A percentile compares a stretch with the other conserved stretches of the same genome.
These are phyloP conservation scores for Fulmarus glacialis DNA, from an alignment of 2,113 vertebrate genomes.

Conservation along the genomic window DNA sequence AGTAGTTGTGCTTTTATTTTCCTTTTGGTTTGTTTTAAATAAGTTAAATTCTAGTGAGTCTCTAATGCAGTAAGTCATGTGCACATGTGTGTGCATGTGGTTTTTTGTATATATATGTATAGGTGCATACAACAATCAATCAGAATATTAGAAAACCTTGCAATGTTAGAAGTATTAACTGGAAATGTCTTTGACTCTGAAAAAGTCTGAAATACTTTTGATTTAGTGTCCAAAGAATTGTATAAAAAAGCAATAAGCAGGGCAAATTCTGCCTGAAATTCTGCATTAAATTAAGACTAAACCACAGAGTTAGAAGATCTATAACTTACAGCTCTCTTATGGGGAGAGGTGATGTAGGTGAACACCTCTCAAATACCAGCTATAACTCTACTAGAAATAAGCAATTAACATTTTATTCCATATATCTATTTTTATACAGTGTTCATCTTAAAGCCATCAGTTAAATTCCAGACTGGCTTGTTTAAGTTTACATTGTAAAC, in stretches of 20 bases:
- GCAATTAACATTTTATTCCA: not conserved
- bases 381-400: not conserved
- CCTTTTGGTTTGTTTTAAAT: not conserved
- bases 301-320: not conserved
- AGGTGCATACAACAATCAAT: not conserved
- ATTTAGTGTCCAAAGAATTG: not conserved
- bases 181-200: not conserved
- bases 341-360: not conserved
- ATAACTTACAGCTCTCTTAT: not conserved
- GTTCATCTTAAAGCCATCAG: not conserved
- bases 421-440: not conserved
- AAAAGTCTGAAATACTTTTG: not conserved
- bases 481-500: not conserved
- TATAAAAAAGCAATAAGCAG: not conserved
- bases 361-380: not conserved
- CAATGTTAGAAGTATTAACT: not conserved
- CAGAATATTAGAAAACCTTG: not conserved
- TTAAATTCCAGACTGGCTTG: not conserved
- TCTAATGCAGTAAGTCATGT: not conserved
- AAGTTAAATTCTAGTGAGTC: not conserved
- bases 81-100: fast-evolving
- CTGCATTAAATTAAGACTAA: not conserved
- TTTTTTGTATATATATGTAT: not conserved
- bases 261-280: not conserved
- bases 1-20: not conserved